These are phyloP conservation scores for Zootermopsis nevadensis DNA, from an alignment of 2,888 invertebrate species.

Conservation along the genomic window DNA sequence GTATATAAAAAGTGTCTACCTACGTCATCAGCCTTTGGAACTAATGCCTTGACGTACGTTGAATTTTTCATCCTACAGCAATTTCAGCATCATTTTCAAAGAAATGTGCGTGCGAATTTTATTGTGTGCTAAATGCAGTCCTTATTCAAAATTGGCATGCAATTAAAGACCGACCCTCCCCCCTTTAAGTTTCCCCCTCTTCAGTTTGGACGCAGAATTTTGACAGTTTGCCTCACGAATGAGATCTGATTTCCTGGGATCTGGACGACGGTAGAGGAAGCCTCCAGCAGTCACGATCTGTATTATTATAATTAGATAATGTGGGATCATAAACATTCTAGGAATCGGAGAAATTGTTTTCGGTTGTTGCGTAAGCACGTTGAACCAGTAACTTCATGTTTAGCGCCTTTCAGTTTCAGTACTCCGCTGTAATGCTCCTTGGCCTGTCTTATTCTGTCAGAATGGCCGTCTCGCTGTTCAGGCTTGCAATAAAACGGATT, in stretches of 20 bases:
- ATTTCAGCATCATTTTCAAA: not conserved
- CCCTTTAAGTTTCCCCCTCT: not conserved
- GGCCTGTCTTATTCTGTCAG: too few species aligned
- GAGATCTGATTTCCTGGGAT: not conserved
- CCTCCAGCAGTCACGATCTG: not conserved
- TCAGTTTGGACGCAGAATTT: not conserved
- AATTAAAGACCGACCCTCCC: not conserved
- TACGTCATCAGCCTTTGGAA: not conserved
- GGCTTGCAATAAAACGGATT: too few species aligned
- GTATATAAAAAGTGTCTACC: too few species aligned
- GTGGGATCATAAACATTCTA: not conserved
- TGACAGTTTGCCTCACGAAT: conserved; percentile 24
- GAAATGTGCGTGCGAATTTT: not conserved
- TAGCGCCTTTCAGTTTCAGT: too few species aligned
- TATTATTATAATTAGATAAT: not conserved
- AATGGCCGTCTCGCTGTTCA: too few species aligned
- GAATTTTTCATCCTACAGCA: not conserved
- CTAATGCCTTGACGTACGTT: not conserved
- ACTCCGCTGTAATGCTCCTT: too few species aligned
- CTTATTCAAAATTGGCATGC: not conserved
- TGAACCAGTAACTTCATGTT: too few species aligned
- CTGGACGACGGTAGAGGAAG: not conserved
- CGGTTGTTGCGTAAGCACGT: too few species aligned
- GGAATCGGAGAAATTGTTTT: not conserved
- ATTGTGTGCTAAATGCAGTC: not conserved